Conservation (phyloP, 2,113 vertebrate genomes). For the Pterocles orientalis region DNA sequence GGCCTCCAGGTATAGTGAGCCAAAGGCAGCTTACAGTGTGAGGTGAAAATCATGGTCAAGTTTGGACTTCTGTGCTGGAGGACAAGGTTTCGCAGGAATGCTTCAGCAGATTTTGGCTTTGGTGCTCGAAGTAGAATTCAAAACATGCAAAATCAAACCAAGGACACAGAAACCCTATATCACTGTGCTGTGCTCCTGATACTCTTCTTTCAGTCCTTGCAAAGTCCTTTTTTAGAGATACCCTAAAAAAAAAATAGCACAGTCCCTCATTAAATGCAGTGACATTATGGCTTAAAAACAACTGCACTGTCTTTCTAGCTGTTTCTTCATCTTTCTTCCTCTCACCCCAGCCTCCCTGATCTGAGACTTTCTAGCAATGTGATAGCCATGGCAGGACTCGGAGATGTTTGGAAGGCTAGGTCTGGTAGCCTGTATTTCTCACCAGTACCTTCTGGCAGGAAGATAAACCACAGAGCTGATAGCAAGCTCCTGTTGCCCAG, state of each 20-base stretch:
- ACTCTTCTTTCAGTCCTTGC: background rate
- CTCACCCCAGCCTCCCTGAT: background rate
- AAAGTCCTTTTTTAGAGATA: background rate
- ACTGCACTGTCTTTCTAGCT: background rate
- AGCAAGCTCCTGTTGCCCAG: background rate
- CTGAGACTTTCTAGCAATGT: background rate
- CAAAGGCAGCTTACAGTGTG: background rate
- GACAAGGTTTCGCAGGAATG: background rate
- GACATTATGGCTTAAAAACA: background rate
- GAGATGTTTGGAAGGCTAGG: background rate
- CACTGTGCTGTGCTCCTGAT: background rate
- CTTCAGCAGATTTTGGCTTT: background rate
- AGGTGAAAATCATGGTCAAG: background rate
- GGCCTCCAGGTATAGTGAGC: background rate
- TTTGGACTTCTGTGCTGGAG: background rate
- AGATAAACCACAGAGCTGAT: background rate
- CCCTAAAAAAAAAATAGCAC: background rate
- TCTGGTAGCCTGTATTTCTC: background rate
- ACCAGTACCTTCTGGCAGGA: conserved; percentile 25
- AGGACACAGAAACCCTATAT: background rate
- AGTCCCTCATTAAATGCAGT: background rate
- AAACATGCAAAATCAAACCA: background rate
- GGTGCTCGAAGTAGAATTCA: background rate
- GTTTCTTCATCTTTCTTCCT: background rate
- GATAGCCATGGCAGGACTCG: background rate